phyloP scores from a whole-genome alignment of 2,888 invertebrate genomes.

The Nasonovia ribisnigri region DNA sequence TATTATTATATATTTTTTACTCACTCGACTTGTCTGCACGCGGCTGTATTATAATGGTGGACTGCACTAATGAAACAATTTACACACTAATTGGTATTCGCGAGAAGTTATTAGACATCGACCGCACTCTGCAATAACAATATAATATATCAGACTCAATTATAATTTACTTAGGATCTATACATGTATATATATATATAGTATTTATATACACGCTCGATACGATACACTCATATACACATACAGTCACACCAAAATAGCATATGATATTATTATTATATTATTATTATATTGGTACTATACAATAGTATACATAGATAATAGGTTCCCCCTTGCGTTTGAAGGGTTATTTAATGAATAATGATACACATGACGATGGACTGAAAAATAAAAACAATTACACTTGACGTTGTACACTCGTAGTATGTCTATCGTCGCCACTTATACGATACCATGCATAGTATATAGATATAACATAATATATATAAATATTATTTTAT shows the following conservation, averaged over 20 bases:
- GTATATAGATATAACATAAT: no score
- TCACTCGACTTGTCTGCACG: neutral
- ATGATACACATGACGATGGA: neutral
- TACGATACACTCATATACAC: neutral
- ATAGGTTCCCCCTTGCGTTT: neutral
- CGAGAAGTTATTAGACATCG: neutral
- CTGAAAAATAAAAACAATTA: neutral
- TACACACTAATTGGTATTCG: neutral
- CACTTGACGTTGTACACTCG: neutral
- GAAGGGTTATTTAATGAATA: neutral
- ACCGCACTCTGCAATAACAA: neutral
- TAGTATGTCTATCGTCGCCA: neutral
- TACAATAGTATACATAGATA: neutral
- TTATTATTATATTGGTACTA: no score
- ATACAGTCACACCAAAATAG: neutral
- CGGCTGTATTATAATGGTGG: neutral
- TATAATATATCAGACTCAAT: neutral
- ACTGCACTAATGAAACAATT: slow-evolving; percentile 10
- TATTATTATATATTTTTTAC: neutral
- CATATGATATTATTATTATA: no score
- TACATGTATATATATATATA: neutral
- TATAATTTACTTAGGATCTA: neutral
- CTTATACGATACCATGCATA: neutral
- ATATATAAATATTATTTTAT: neutral
- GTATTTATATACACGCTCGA: neutral